phyloP scores from a whole-genome alignment of 1,140 invertebrate species.

The Drosophila grimshawi region DNA sequence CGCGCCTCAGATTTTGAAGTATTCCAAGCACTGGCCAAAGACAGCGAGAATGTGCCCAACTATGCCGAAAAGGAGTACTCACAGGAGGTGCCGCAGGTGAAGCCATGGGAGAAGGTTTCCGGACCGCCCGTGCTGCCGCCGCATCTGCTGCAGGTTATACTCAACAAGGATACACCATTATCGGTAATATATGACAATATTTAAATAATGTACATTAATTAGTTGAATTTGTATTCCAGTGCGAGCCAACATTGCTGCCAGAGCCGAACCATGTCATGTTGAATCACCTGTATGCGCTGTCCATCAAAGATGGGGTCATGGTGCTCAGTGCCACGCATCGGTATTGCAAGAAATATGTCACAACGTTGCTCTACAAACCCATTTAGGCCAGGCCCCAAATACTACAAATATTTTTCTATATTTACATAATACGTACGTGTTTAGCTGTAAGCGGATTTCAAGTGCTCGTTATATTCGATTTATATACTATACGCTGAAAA shows the following conservation, averaged over 20 bases:
- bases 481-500: constrained; percentile 2
- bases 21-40: constrained; percentile 97
- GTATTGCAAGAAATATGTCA: constrained; percentile 99
- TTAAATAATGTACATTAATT: not conserved
- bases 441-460: constrained; percentile 44
- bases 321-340: constrained; percentile 98
- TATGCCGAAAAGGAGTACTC: constrained; percentile 92
- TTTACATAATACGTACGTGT: constrained; percentile 30
- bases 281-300: constrained; percentile 99
- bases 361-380: constrained; percentile 99
- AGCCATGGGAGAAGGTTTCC: constrained; percentile 95
- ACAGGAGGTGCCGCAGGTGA: constrained; percentile 94
- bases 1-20: constrained; percentile 98
- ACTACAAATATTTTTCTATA: constrained; percentile 21
- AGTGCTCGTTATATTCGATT: constrained; percentile 32
- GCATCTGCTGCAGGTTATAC: constrained; percentile 98
- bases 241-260: constrained; percentile 98
- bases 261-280: constrained; percentile 99
- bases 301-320: constrained; percentile 99
- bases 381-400: constrained; percentile 87
- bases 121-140: constrained; percentile 99
- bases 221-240: constrained; percentile 87
- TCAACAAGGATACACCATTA: constrained; percentile 98
- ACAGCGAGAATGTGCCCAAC: constrained; percentile 91
- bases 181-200: constrained; percentile 87